A percentile compares a stretch with the other conserved stretches of the same genome.
Evolutionary conservation across 2,113 vertebrate species (phyloP).

Genomic region (Gobio gobio): DNA sequence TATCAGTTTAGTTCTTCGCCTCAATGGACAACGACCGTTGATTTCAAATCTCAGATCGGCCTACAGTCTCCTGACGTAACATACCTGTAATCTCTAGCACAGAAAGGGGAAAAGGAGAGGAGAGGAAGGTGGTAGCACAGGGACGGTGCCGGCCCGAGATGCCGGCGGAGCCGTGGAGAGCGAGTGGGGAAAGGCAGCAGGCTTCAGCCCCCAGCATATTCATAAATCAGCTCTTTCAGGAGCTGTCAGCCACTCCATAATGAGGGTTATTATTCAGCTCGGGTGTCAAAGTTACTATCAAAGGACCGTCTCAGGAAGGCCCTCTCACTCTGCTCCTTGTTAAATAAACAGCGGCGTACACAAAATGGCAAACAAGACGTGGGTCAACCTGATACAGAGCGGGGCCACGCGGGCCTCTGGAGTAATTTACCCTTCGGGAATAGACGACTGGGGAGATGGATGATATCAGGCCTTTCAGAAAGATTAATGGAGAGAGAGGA

Average conservation of each 20-base stretch:
- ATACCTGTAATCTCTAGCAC: not conserved
- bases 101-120: not conserved
- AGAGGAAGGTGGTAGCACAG: conserved; percentile 58
- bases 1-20: not conserved
- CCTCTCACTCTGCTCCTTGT: conserved; percentile 99
- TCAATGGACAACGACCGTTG: not conserved
- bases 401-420: conserved; percentile 94
- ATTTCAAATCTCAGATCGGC: not conserved
- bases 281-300: conserved; percentile 99
- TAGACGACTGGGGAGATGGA: conserved; percentile 92
- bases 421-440: conserved; percentile 98
- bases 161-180: not conserved
- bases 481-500: conserved; percentile 78
- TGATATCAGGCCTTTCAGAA: conserved; percentile 90
- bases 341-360: conserved; percentile 99
- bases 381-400: conserved; percentile 98
- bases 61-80: not conserved
- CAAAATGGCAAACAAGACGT: conserved; percentile 99
- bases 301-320: conserved; percentile 91
- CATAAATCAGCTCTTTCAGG: conserved; percentile 99
- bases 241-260: conserved; percentile 98
- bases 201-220: conserved; percentile 87
- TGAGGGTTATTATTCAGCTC: conserved; percentile 99
- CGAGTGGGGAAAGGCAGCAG: conserved; percentile 72
- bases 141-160: not conserved